These are phyloP conservation scores for Laspeyria flexula DNA, from an alignment of 2,888 invertebrate species.

Conservation along the genomic window DNA sequence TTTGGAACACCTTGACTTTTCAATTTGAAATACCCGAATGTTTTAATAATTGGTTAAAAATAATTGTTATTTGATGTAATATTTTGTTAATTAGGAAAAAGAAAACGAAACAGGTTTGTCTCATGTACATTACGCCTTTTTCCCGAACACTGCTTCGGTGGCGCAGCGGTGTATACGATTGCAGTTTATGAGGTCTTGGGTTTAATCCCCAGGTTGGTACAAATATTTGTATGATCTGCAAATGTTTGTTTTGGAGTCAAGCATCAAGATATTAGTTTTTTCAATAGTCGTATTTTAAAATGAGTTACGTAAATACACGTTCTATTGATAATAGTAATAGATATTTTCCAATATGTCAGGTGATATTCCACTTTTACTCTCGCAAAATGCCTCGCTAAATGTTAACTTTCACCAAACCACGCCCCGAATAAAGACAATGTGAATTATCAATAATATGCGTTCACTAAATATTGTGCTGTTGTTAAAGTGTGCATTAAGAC, in stretches of 20 bases:
- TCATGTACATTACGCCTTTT: too few relatives aligned
- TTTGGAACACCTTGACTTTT: slow-evolving; percentile 45
- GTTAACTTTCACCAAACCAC: slow-evolving; percentile 60
- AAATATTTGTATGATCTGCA: too few relatives aligned
- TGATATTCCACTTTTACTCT: slow-evolving; percentile 57
- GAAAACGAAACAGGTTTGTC: too few relatives aligned
- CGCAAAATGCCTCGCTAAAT: slow-evolving; percentile 47
- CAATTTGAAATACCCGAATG: slow-evolving; percentile 20
- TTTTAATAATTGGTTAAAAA: neutral
- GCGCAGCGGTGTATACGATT: too few relatives aligned
- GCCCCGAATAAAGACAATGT: slow-evolving; percentile 77
- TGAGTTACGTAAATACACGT: too few relatives aligned
- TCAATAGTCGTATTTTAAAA: too few relatives aligned
- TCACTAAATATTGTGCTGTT: slow-evolving; percentile 65
- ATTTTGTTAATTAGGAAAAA: neutral
- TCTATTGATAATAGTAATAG: too few relatives aligned
- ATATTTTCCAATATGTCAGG: slow-evolving; percentile 16
- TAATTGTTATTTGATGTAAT: neutral
- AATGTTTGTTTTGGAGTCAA: too few relatives aligned
- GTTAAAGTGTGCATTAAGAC: neutral
- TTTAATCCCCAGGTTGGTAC: too few relatives aligned
- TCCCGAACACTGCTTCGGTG: too few relatives aligned
- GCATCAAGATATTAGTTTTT: too few relatives aligned
- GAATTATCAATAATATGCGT: slow-evolving; percentile 68
- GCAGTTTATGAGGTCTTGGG: too few relatives aligned